These are phyloP conservation scores for Sitta carolinensis DNA, from an alignment of 2,797 vertebrate species.

Conservation along the genomic window DNA sequence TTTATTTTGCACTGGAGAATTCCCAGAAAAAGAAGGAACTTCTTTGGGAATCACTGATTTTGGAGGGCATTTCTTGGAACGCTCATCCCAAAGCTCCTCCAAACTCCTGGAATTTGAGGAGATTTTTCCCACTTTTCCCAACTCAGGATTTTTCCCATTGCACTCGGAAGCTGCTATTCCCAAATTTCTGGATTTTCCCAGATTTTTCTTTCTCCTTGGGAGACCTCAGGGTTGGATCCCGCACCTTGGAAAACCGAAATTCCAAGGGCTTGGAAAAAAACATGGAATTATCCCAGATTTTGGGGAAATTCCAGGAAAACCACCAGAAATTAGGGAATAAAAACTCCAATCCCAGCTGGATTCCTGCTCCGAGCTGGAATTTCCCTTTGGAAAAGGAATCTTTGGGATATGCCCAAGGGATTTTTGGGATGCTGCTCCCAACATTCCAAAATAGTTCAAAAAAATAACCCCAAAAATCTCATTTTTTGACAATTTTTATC, in stretches of 20 bases:
- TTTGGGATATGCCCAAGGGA: neutral
- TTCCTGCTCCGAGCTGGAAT: neutral
- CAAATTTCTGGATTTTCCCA: neutral
- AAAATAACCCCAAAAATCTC: neutral
- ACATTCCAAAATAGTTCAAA: no score
- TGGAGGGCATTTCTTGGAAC: neutral
- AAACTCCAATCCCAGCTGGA: neutral
- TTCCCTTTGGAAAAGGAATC: neutral
- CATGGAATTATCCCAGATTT: rapidly evolving
- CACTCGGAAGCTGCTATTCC: neutral
- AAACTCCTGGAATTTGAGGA: neutral
- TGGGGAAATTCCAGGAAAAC: neutral
- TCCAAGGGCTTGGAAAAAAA: neutral
- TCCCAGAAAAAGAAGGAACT: neutral
- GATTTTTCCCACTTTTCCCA: neutral
- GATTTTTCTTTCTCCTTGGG: neutral
- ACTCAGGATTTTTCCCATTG: neutral
- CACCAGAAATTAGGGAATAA: neutral
- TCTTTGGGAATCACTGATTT: neutral
- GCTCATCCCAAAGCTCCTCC: neutral
- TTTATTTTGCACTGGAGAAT: neutral
- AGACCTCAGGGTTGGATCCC: neutral
- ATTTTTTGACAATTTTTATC: neutral
- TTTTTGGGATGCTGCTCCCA: neutral
- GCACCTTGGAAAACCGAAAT: neutral